Evolutionary conservation across 2,888 invertebrate genomes (phyloP).

Genomic region (Cryptus viduatorius): DNA sequence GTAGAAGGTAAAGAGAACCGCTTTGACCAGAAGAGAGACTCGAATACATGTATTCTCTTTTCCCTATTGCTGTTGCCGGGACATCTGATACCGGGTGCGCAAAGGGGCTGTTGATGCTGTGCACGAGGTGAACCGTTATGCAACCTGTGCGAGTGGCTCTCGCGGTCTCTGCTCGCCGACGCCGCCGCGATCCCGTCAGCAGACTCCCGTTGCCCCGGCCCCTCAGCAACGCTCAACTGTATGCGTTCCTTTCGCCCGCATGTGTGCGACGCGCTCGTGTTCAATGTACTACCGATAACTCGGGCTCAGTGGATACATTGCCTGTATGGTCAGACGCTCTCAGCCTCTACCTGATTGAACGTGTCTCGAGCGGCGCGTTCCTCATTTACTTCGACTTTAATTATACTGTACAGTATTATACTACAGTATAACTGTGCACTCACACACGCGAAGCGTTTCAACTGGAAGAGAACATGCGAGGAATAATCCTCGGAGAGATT

Average conservation of each 20-base stretch:
- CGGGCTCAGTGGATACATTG: neutral
- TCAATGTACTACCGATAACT: constrained; percentile 24
- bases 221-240: constrained; percentile 27
- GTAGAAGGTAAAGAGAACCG: constrained; percentile 25
- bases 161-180: constrained; percentile 71
- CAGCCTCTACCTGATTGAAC: constrained; percentile 36
- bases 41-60: constrained; percentile 51
- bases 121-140: constrained; percentile 79
- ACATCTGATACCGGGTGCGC: constrained; percentile 62
- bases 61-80: constrained; percentile 48
- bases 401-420: constrained; percentile 14
- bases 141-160: constrained; percentile 76
- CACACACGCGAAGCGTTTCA: neutral
- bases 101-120: constrained; percentile 71
- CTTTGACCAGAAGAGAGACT: constrained; percentile 16
- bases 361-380: constrained; percentile 10
- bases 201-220: constrained; percentile 71
- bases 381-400: constrained; percentile 42
- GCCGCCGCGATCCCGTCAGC: constrained; percentile 54
- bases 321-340: constrained; percentile 33
- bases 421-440: neutral
- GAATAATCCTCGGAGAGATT: neutral
- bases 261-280: constrained; percentile 37
- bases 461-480: constrained; percentile 4
- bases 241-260: constrained; percentile 15